phyloP scores from a whole-genome alignment of 2,797 vertebrate genomes.

The Spea hammondii region DNA sequence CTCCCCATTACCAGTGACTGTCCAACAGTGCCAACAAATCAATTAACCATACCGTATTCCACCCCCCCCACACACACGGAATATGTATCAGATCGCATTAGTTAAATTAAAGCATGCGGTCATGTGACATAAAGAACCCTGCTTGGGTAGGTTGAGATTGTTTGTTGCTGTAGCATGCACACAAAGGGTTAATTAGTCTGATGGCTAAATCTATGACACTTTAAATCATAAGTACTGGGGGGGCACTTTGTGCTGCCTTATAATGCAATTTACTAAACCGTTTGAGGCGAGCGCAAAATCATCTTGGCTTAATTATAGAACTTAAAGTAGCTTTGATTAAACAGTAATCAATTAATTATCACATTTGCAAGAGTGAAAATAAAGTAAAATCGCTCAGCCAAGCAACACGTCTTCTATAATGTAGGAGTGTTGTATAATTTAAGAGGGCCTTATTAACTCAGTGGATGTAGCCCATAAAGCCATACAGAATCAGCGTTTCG shows the following conservation, averaged over 20 bases:
- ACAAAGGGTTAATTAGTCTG: too few species aligned
- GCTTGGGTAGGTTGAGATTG: too few species aligned
- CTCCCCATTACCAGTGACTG: too few species aligned
- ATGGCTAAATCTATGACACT: too few species aligned
- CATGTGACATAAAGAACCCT: too few species aligned
- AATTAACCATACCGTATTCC: too few species aligned
- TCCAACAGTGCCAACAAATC: too few species aligned
- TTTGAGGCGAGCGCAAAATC: not conserved
- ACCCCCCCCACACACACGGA: too few species aligned
- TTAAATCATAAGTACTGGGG: too few species aligned
- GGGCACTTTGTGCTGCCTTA: not conserved
- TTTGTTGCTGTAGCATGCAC: too few species aligned
- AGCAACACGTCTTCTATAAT: not conserved
- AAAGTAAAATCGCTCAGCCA: slow-evolving; percentile 15
- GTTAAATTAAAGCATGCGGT: too few species aligned
- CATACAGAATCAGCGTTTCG: not conserved
- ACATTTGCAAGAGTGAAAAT: slow-evolving; percentile 6
- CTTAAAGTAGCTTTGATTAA: slow-evolving; percentile 24
- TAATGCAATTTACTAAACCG: slow-evolving; percentile 2
- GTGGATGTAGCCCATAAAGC: not conserved
- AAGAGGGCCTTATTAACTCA: slow-evolving; percentile 4
- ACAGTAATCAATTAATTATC: slow-evolving; percentile 26
- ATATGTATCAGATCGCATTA: too few species aligned
- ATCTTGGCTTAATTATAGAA: slow-evolving; percentile 9
- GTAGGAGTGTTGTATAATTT: slow-evolving; percentile 12